Conservation (phyloP, 2,113 vertebrate genomes). For the Aptenodytes forsteri region DNA sequence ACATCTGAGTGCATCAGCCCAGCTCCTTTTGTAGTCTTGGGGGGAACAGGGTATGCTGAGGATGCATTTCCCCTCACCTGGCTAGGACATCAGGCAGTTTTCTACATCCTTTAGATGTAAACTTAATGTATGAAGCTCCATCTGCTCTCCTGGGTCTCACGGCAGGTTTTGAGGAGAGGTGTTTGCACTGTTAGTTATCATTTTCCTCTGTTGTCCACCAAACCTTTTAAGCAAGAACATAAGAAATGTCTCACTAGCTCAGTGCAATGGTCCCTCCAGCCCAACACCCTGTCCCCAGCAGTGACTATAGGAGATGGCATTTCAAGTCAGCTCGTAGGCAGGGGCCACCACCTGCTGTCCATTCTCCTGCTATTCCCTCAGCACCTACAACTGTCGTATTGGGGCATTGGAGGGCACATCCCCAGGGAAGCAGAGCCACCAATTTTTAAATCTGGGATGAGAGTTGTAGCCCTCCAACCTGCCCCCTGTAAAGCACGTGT, state of each 20-base stretch:
- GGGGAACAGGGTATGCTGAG: background rate
- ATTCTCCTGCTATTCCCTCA: background rate
- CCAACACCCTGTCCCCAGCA: background rate
- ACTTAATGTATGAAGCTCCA: background rate
- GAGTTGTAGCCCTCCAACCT: background rate
- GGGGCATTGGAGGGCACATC: background rate
- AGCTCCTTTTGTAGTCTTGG: background rate
- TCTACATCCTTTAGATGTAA: background rate
- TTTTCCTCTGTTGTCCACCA: background rate
- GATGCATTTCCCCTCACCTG: background rate
- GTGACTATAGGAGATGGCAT: background rate
- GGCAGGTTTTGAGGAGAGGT: background rate
- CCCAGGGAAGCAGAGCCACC: background rate
- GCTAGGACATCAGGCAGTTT: background rate
- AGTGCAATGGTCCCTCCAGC: background rate
- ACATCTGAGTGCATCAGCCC: background rate
- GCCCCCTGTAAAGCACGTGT: background rate
- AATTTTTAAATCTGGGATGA: background rate
- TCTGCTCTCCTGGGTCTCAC: background rate
- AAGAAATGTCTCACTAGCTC: background rate
- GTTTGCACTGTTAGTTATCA: background rate
- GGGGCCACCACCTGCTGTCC: background rate
- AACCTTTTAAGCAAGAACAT: background rate
- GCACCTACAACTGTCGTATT: accelerated
- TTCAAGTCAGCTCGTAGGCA: accelerated